Evolutionary conservation across 2,888 invertebrate genomes (phyloP).

Genomic region (Drosophila paracracens): DNA sequence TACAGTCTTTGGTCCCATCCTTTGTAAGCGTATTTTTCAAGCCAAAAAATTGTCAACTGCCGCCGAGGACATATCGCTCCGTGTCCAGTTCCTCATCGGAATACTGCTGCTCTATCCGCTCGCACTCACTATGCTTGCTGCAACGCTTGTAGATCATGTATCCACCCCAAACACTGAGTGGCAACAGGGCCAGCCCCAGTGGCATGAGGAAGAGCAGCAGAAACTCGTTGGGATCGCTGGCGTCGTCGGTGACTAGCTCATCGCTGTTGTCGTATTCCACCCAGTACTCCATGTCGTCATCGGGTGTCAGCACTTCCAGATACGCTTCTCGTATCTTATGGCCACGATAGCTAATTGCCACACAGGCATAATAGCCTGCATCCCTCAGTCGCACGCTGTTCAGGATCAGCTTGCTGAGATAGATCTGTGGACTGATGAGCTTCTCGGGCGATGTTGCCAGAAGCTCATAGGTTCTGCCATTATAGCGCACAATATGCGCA

Average conservation of each 20-base stretch:
- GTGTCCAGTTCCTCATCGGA: constrained; percentile 71
- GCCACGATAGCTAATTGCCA: constrained; percentile 83
- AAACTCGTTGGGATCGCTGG: constrained; percentile 76
- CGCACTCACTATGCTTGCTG: constrained; percentile 56
- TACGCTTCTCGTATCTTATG: constrained; percentile 82
- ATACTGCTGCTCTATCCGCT: constrained; percentile 63
- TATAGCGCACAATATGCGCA: constrained; percentile 76
- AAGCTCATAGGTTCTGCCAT: constrained; percentile 82
- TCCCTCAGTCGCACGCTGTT: constrained; percentile 77
- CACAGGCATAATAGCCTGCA: constrained; percentile 83
- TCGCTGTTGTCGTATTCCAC: constrained; percentile 65
- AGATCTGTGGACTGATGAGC: constrained; percentile 78
- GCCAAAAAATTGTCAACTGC: constrained; percentile 39
- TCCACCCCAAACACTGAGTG: constrained; percentile 82
- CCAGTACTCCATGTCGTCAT: constrained; percentile 74
- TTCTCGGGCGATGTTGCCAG: constrained; percentile 80
- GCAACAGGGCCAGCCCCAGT: constrained; percentile 80
- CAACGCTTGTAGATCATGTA: constrained; percentile 75
- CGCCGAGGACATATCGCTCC: constrained; percentile 72
- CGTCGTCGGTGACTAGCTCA: constrained; percentile 45
- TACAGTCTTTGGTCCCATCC: constrained; percentile 63
- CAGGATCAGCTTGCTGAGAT: constrained; percentile 83
- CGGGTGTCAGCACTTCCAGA: constrained; percentile 64
- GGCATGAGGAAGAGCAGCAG: constrained; percentile 83
- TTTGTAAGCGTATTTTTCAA: constrained; percentile 54